These are phyloP conservation scores for Adela reaumurella DNA, from an alignment of 2,888 invertebrate genomes.

Conservation along the genomic window DNA sequence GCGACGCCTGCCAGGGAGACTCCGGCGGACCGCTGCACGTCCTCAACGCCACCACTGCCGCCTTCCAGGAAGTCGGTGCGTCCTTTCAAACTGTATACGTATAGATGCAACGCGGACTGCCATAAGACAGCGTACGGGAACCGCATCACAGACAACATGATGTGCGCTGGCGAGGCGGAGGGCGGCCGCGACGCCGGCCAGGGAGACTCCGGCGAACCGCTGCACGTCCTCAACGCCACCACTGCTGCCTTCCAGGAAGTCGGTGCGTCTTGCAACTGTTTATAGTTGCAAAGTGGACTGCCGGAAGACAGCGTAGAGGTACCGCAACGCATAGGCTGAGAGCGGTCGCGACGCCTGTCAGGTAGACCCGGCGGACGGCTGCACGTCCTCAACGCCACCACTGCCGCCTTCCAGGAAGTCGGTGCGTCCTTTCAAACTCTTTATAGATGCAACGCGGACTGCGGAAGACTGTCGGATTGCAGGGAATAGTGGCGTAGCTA, in stretches of 20 bases:
- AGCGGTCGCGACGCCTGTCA: constrained; percentile 79
- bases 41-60: constrained; percentile 39
- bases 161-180: constrained; percentile 72
- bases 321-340: constrained; percentile 64
- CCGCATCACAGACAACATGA: constrained; percentile 74
- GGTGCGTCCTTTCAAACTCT: no score
- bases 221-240: constrained; percentile 57
- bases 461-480: constrained; percentile 64
- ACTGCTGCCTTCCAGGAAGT: constrained; percentile 51
- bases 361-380: constrained; percentile 77
- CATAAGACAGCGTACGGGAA: constrained; percentile 63
- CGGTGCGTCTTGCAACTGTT: no score
- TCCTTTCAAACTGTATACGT: no score
- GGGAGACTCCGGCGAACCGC: constrained; percentile 77
- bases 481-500: no score
- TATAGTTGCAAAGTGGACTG: no score
- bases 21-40: constrained; percentile 75
- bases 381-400: constrained; percentile 54
- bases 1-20: constrained; percentile 81
- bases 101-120: constrained; percentile 62
- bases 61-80: constrained; percentile 58
- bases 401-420: constrained; percentile 49
- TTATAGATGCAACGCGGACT: no score
- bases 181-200: constrained; percentile 78
- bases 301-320: constrained; percentile 63